A percentile compares a stretch with the other conserved stretches of the same genome.
These are phyloP conservation scores for Phrynosoma blainvillii DNA, from an alignment of 2,113 vertebrate genomes.

Conservation along the genomic window DNA sequence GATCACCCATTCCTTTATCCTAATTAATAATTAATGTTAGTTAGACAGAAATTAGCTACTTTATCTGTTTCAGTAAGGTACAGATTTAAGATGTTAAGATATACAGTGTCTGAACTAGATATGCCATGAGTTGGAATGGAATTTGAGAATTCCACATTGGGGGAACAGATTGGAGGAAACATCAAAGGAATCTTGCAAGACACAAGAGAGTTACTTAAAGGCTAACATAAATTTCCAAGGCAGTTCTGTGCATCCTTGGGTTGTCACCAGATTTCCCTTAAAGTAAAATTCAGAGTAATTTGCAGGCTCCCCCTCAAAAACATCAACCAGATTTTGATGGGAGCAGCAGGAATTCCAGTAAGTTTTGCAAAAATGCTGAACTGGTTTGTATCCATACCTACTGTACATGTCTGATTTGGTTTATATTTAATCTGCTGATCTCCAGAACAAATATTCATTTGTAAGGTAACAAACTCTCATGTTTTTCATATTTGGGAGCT, in stretches of 20 bases:
- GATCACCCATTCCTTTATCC: not conserved
- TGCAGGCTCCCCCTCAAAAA: too few species aligned
- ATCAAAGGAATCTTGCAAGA: not conserved
- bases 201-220: not conserved
- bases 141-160: not conserved
- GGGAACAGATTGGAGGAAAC: not conserved
- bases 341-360: too few species aligned
- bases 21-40: not conserved
- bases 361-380: too few species aligned
- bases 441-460: not conserved
- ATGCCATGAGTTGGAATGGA: not conserved
- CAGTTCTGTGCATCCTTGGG: not conserved
- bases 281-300: too few species aligned
- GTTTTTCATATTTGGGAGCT: too few species aligned
- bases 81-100: not conserved
- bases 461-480: not conserved
- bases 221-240: not conserved
- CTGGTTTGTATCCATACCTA: too few species aligned
- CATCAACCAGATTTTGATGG: too few species aligned
- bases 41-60: not conserved
- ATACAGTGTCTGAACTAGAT: not conserved
- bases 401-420: too few species aligned
- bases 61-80: not conserved
- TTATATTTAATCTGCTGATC: too few species aligned
- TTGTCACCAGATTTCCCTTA: too few species aligned